These are phyloP conservation scores for Pilophorus perplexus DNA, from an alignment of 2,888 invertebrate genomes.

Conservation along the genomic window DNA sequence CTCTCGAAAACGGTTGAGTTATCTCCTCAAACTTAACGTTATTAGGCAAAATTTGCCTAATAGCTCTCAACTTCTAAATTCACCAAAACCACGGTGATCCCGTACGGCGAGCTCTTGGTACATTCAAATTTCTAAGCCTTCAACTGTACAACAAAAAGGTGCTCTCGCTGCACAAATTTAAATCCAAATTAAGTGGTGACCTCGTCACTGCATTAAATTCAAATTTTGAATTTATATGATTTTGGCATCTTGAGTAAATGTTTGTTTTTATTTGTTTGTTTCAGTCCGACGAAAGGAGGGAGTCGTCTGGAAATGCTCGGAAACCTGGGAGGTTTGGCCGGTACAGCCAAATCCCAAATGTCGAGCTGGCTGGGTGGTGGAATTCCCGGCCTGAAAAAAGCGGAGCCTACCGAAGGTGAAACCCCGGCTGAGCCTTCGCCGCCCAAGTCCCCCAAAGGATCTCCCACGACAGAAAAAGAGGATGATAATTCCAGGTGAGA, in stretches of 20 bases:
- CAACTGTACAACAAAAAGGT: too few relatives aligned
- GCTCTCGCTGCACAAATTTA: too few relatives aligned
- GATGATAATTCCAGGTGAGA: constrained; percentile 82
- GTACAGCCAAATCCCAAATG: constrained; percentile 72
- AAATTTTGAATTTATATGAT: too few relatives aligned
- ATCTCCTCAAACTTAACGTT: too few relatives aligned
- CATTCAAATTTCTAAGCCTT: too few relatives aligned
- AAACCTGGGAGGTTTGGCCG: constrained; percentile 54
- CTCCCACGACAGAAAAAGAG: constrained; percentile 59
- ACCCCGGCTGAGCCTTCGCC: constrained; percentile 52
- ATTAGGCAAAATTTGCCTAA: too few relatives aligned
- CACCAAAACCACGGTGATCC: too few relatives aligned
- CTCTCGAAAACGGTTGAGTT: too few relatives aligned
- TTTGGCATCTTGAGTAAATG: background rate
- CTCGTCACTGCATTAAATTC: too few relatives aligned
- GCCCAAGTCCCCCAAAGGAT: constrained; percentile 53
- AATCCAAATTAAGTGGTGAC: too few relatives aligned
- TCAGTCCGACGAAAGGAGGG: constrained; percentile 66
- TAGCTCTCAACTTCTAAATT: too few relatives aligned
- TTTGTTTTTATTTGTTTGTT: constrained; percentile 44
- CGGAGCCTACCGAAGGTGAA: constrained; percentile 48
- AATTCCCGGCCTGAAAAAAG: constrained; percentile 53
- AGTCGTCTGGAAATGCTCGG: constrained; percentile 79
- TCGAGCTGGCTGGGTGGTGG: constrained; percentile 81
- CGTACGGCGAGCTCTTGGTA: too few relatives aligned